Conservation (phyloP, 1,140 invertebrate species). For the Pentalonia nigronervosa region DNA sequence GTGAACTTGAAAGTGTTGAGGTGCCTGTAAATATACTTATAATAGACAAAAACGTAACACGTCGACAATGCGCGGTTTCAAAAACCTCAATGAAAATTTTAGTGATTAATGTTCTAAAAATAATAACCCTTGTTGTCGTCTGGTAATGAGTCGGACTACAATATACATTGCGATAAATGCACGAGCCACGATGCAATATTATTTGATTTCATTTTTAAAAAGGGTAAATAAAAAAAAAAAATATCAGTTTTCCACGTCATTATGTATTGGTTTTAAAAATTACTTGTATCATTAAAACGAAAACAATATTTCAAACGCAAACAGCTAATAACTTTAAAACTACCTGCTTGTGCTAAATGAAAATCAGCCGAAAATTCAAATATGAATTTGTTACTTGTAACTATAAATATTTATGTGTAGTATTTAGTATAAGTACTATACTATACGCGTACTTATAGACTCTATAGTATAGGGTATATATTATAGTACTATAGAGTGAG, state of each 20-base stretch:
- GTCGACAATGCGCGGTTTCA: neutral
- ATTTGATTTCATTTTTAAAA: neutral
- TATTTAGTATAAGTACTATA: neutral
- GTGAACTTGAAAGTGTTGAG: conserved; percentile 13
- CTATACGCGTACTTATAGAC: neutral
- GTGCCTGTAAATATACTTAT: neutral
- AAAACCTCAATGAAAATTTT: neutral
- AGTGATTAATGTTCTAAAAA: conserved; percentile 27
- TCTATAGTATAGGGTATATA: too few species aligned
- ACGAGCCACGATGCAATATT: neutral
- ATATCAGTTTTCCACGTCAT: neutral
- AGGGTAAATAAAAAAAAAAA: neutral
- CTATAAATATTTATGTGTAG: neutral
- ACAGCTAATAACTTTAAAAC: neutral
- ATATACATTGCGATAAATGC: neutral
- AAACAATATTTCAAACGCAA: neutral
- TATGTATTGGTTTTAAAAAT: neutral
- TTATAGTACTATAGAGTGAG: too few species aligned
- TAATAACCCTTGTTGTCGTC: neutral
- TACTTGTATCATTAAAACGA: neutral
- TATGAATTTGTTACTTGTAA: neutral
- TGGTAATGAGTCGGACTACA: neutral
- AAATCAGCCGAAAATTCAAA: neutral
- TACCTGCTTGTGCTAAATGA: too few species aligned
- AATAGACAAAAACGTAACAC: neutral